Evolutionary conservation across 2,797 vertebrate genomes (phyloP).

Genomic region (Epinephelus awoara): DNA sequence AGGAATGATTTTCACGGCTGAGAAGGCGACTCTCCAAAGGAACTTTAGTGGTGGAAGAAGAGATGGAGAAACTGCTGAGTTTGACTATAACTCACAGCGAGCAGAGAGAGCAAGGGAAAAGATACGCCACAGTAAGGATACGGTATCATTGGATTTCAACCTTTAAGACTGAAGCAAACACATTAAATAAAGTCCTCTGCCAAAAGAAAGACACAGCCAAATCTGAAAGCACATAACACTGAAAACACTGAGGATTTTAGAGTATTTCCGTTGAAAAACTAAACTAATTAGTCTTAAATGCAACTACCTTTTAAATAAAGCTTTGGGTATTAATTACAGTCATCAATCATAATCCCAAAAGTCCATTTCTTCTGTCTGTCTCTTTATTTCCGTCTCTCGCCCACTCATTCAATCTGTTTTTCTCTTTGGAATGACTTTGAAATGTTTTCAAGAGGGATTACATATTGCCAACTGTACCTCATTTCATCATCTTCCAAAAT

Average conservation of each 20-base stretch:
- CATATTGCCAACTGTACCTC: slow-evolving; percentile 1
- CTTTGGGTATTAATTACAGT: slow-evolving; percentile 18
- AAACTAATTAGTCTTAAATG: neutral
- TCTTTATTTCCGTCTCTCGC: neutral
- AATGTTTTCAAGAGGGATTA: slow-evolving; percentile 21
- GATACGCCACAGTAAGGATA: slow-evolving; percentile 3
- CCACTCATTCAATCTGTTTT: slow-evolving; percentile 26
- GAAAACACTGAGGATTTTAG: neutral
- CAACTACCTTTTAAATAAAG: neutral
- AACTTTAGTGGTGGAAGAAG: slow-evolving; percentile 26
- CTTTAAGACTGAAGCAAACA: neutral
- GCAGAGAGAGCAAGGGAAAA: slow-evolving; percentile 4
- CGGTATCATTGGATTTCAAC: neutral
- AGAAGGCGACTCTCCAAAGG: slow-evolving; percentile 42
- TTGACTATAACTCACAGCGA: neutral
- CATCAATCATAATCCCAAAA: slow-evolving; percentile 31
- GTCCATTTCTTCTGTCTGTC: slow-evolving; percentile 15
- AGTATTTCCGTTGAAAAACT: slow-evolving; percentile 2
- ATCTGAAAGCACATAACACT: slow-evolving; percentile 5
- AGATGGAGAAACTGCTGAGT: slow-evolving; percentile 23
- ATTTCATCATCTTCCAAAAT: slow-evolving; percentile 30
- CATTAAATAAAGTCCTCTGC: slow-evolving; percentile 1
- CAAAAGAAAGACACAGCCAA: neutral
- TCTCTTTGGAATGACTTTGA: slow-evolving; percentile 35
- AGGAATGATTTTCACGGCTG: slow-evolving; percentile 76